A percentile compares a stretch with the other conserved stretches of the same genome.
Conservation (phyloP, 2,888 invertebrate species). For the Microctonus brassicae region DNA sequence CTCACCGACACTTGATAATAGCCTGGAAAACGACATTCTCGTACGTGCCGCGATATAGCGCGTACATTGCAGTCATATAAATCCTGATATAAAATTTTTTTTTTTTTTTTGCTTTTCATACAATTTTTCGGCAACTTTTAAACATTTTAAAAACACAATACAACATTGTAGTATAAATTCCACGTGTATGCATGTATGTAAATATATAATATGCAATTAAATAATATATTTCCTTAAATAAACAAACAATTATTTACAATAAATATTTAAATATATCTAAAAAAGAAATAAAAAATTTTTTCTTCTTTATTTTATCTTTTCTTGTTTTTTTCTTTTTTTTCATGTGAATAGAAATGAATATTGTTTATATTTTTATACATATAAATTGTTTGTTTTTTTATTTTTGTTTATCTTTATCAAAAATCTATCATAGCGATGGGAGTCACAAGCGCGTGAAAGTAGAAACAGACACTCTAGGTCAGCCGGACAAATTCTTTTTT, state of each 20-base stretch:
- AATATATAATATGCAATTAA: too few species aligned
- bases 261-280: too few species aligned
- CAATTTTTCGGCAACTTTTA: background rate
- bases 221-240: too few species aligned
- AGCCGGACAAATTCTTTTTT: background rate
- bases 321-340: background rate
- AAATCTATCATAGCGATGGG: background rate
- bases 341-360: background rate
- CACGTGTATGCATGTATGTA: background rate
- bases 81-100: background rate
- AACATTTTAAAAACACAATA: background rate
- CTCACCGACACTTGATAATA: background rate
- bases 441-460: constrained; percentile 11
- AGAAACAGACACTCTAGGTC: constrained; percentile 15
- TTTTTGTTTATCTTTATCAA: background rate
- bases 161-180: too few species aligned
- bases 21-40: background rate
- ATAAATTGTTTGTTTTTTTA: background rate
- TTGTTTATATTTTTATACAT: background rate
- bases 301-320: too few species aligned
- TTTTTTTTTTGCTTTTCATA: constrained; percentile 1
- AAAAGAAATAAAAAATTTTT: too few species aligned
- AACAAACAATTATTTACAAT: too few species aligned
- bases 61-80: background rate
- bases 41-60: background rate